Percentiles rank a stretch among this genome's conserved stretches.
phyloP scores from a whole-genome alignment of 1,140 invertebrate species.

The Archegozetes longisetosus region DNA sequence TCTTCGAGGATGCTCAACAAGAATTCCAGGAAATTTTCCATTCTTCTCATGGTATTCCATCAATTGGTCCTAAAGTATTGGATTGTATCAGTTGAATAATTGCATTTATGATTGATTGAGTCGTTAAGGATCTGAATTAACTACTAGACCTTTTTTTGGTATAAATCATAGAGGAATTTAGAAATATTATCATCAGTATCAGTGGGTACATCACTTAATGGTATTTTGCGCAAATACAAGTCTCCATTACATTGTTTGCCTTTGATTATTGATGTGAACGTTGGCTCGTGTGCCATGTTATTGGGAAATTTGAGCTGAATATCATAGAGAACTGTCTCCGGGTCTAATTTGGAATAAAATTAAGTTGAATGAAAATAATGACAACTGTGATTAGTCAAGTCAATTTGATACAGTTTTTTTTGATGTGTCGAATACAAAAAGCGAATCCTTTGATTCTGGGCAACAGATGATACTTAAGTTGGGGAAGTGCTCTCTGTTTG shows the following conservation, averaged over 20 bases:
- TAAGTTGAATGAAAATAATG: neutral
- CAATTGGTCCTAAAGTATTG: slow-evolving; percentile 13
- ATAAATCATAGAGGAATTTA: slow-evolving; percentile 63
- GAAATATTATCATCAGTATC: slow-evolving; percentile 52
- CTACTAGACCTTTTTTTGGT: slow-evolving; percentile 30
- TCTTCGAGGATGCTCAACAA: neutral
- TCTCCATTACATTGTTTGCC: slow-evolving; percentile 56
- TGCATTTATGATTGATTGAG: too few species aligned
- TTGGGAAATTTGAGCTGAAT: slow-evolving; percentile 23
- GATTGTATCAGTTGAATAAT: neutral
- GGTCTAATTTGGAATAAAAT: neutral
- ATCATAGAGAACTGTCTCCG: slow-evolving; percentile 19
- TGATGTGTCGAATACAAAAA: slow-evolving; percentile 19
- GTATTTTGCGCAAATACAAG: slow-evolving; percentile 62
- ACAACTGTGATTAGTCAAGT: neutral
- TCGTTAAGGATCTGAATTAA: too few species aligned
- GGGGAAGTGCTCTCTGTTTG: slow-evolving; percentile 59
- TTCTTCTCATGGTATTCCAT: slow-evolving; percentile 13
- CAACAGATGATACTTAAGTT: slow-evolving; percentile 72
- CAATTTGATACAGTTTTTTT: slow-evolving; percentile 7
- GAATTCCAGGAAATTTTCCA: slow-evolving; percentile 16
- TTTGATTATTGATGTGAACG: slow-evolving; percentile 60
- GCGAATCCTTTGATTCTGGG: slow-evolving; percentile 81
- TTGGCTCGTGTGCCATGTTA: slow-evolving; percentile 34
- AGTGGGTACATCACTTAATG: slow-evolving; percentile 57